Evolutionary conservation across 2,113 vertebrate species (phyloP).

Genomic region (Laticauda laticaudata): DNA sequence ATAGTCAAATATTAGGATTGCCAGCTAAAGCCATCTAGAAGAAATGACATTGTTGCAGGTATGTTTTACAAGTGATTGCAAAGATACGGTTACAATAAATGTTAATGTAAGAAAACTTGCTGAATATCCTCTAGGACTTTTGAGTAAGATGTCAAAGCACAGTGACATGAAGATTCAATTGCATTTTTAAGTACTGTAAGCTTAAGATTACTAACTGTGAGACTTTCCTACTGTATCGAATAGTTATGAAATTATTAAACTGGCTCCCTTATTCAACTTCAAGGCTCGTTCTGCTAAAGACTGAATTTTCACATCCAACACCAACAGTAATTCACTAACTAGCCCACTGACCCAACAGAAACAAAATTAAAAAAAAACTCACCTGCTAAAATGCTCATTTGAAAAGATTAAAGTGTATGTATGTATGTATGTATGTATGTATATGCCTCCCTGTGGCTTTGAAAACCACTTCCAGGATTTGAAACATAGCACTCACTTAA

Average conservation of each 20-base stretch:
- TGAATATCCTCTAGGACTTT: neutral
- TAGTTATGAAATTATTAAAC: neutral
- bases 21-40: neutral
- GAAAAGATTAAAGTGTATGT: neutral
- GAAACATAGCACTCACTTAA: neutral
- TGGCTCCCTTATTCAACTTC: neutral
- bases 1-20: neutral
- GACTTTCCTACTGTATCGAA: neutral
- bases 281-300: neutral
- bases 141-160: neutral
- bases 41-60: neutral
- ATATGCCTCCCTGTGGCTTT: neutral
- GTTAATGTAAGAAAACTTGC: neutral
- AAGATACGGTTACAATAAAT: neutral
- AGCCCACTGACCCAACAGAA: neutral
- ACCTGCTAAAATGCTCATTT: neutral
- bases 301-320: neutral
- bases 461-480: neutral
- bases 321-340: neutral
- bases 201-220: neutral
- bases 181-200: neutral
- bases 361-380: neutral
- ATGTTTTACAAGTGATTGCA: neutral
- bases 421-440: too few relatives aligned
- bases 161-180: neutral